Base-by-base conservation (phyloP, 1,140 invertebrate species). In the Microplitis mediator region DNA sequence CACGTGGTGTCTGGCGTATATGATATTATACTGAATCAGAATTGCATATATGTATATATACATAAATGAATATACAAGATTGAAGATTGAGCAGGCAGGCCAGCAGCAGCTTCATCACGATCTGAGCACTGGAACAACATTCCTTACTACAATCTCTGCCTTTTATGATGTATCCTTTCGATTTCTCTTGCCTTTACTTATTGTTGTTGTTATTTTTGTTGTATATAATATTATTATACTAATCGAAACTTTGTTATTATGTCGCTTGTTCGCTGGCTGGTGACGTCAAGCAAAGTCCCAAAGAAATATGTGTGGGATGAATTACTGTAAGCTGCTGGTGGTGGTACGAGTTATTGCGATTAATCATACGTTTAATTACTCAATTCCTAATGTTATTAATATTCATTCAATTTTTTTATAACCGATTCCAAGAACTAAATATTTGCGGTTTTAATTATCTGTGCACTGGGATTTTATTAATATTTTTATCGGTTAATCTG, bases 121-220 rank as follows among this genome's bases (percentile, higher is more conserved):
- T 23, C 23, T 32, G 31, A 50, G 11, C 6, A 11, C 39, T 9
- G 13, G 50, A 64, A 16, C 61, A 64, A 35, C 72, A 73, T 77
- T 75, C 65, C 71, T n/a, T 32, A 56, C 39, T 11, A 45, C 71
- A 69, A 75, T 72, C 73, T 72, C 76, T 73, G 72, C 79, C 79
- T 80, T 80, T 77, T 80, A 80, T 74, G 79, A 74, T 45, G 6
- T 45, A 45, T 67, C 75, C 50, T 78, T 79, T 78, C 61, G 50
- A 64, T 64, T 64, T 54, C 61, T 56, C 62, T 70, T 31, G n/a
- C n/a, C 14, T 35, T 45, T 32, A 23, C 31, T 23, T 61, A 35
- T 45, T 45, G 8, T 45, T 45, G 8, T 45, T 45, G 4, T 45
- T 45, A 6, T 45, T 39, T 5, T 36, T 39, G 36, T 39, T 39